These are phyloP conservation scores for Hyles vespertilio DNA, from an alignment of 1,140 invertebrate genomes.

Conservation along the genomic window DNA sequence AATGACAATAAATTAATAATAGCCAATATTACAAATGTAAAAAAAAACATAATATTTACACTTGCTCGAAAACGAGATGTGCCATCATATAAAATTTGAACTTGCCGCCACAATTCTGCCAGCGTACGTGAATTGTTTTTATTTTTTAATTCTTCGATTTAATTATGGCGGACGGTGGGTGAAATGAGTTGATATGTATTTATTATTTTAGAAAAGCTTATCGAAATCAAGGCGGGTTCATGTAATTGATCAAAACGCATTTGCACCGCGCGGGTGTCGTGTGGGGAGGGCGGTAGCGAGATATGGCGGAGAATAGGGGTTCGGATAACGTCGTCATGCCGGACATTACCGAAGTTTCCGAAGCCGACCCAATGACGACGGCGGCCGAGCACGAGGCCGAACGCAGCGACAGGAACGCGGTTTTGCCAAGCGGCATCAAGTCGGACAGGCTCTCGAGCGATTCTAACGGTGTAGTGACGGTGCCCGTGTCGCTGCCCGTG, in stretches of 20 bases:
- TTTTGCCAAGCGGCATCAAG: constrained; percentile 63
- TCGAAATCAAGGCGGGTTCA: constrained; percentile 20
- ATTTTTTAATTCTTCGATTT: constrained; percentile 37
- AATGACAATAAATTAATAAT: no score
- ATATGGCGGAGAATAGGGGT: constrained; percentile 74
- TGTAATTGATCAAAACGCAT: constrained; percentile 39
- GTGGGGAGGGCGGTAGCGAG: constrained; percentile 44
- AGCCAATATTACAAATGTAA: no score
- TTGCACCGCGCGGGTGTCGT: constrained; percentile 32
- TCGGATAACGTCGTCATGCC: constrained; percentile 82
- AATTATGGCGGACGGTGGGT: constrained; percentile 44
- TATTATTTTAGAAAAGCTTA: constrained; percentile 13
- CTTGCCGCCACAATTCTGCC: constrained; percentile 40
- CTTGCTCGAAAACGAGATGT: no score
- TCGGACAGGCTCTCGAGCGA: constrained; percentile 51
- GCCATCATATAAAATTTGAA: constrained; percentile 30
- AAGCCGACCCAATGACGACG: constrained; percentile 78
- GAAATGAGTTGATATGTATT: constrained; percentile 24
- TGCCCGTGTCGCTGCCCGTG: constrained; percentile 86
- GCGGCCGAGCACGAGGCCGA: constrained; percentile 75
- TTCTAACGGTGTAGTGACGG: constrained; percentile 74
- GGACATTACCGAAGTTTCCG: constrained; percentile 79
- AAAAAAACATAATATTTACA: no score
- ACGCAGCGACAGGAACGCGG: constrained; percentile 57
- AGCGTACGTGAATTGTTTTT: constrained; percentile 38